Conservation (phyloP, 1,140 invertebrate species). For the Melitaea cinxia region DNA sequence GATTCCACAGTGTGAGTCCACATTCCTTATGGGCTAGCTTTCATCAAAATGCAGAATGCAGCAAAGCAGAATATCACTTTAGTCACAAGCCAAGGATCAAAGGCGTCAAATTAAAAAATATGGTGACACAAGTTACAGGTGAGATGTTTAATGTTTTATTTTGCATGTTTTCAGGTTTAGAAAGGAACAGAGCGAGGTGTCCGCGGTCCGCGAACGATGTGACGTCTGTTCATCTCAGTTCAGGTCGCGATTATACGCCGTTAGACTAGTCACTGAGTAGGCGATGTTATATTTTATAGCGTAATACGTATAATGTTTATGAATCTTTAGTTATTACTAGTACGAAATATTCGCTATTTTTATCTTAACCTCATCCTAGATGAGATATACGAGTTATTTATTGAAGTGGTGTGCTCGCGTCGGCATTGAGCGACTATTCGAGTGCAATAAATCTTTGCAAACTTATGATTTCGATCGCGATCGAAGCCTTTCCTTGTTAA, state of each 20-base stretch:
- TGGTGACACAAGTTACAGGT: too few species aligned
- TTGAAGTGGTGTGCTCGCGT: conserved; percentile 7
- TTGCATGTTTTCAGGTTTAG: background rate
- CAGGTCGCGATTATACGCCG: conserved; percentile 66
- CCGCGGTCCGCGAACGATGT: conserved; percentile 49
- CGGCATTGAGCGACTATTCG: conserved; percentile 27
- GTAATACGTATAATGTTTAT: conserved; percentile 73
- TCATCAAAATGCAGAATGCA: too few species aligned
- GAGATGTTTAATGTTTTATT: too few species aligned
- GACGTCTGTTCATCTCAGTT: conserved; percentile 73
- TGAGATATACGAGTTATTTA: conserved; percentile 67
- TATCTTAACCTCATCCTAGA: conserved; percentile 63
- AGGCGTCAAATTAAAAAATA: too few species aligned
- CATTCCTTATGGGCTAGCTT: too few species aligned
- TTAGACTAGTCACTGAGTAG: conserved; percentile 80
- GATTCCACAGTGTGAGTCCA: too few species aligned
- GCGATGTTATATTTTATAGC: conserved; percentile 72
- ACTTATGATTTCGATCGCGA: conserved; percentile 62
- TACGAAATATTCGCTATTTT: conserved; percentile 73
- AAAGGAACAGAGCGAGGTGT: conserved; percentile 10
- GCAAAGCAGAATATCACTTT: too few species aligned
- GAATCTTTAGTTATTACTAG: conserved; percentile 77
- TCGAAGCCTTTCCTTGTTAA: conserved; percentile 57
- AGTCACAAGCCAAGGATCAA: too few species aligned
- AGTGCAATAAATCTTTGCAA: conserved; percentile 67